A percentile compares a stretch with the other conserved stretches of the same genome.
These are phyloP conservation scores for Coptotermes formosanus DNA, from an alignment of 1,140 invertebrate species.

Conservation along the genomic window DNA sequence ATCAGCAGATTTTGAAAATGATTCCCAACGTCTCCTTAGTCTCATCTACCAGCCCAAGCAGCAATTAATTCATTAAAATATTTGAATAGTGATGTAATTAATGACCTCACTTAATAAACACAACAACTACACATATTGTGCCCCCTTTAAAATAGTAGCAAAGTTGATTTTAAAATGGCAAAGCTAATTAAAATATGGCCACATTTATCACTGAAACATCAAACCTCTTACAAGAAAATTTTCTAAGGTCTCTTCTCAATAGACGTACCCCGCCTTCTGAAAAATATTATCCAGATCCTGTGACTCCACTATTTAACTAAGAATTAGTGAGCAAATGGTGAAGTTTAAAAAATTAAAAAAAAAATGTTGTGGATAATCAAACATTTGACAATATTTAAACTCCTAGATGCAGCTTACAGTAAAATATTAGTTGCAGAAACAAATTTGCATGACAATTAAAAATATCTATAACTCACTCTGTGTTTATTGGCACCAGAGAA, in stretches of 20 bases:
- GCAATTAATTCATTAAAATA: not conserved
- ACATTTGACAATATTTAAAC: no score
- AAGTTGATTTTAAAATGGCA: not conserved
- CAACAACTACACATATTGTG: not conserved
- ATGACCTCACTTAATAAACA: not conserved
- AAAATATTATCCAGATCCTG: constrained; percentile 3
- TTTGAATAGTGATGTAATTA: not conserved
- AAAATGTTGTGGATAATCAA: no score
- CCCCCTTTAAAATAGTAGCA: not conserved
- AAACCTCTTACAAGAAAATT: not conserved
- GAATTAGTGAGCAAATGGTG: no score
- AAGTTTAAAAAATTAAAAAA: no score
- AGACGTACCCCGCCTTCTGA: not conserved
- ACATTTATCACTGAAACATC: not conserved
- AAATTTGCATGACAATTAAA: no score
- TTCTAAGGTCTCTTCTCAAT: constrained; percentile 6
- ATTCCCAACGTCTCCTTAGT: not conserved
- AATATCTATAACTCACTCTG: no score
- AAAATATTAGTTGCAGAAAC: no score
- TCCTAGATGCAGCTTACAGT: no score
- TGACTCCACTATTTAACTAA: not conserved
- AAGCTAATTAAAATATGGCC: constrained; percentile 5
- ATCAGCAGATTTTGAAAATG: constrained; percentile 13
- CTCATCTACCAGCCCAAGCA: not conserved
- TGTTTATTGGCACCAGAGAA: no score